These are phyloP conservation scores for Lepus europaeus DNA, from an alignment of 2,113 vertebrate genomes.

Conservation along the genomic window DNA sequence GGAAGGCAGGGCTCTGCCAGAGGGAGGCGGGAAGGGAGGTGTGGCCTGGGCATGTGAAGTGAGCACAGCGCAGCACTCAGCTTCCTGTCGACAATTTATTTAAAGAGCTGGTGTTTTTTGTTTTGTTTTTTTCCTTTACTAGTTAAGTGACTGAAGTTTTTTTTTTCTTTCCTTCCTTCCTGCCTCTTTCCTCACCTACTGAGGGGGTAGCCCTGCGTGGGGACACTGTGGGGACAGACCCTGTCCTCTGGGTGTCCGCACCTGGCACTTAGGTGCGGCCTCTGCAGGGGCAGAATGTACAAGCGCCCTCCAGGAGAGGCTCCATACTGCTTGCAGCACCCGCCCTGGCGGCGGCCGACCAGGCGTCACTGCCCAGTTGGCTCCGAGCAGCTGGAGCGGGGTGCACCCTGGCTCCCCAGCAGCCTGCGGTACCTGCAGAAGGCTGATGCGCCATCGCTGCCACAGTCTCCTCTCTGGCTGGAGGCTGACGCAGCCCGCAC, in stretches of 20 bases:
- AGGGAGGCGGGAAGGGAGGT: no score
- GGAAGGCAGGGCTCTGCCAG: neutral
- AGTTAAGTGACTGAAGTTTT: no score
- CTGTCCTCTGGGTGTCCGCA: fast-evolving
- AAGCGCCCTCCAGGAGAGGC: constrained; percentile 47
- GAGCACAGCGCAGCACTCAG: neutral
- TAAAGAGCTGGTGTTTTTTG: neutral
- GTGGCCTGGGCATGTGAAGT: no score
- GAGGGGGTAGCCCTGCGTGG: fast-evolving
- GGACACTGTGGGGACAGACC: fast-evolving
- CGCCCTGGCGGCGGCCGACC: neutral
- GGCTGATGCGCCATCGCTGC: no score
- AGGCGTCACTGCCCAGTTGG: fast-evolving
- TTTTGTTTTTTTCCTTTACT: neutral
- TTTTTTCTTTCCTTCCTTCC: neutral
- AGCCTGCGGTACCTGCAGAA: neutral
- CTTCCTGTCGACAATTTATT: neutral
- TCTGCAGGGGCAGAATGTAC: constrained; percentile 15
- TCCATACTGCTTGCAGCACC: neutral
- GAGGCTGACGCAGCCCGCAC: fast-evolving
- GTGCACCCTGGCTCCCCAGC: fast-evolving
- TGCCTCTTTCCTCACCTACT: fast-evolving
- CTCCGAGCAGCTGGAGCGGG: neutral
- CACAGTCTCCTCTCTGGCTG: fast-evolving
- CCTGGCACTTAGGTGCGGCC: neutral